Evolutionary conservation across 1,140 invertebrate genomes (phyloP).

Genomic region (Amyelois transitella): DNA sequence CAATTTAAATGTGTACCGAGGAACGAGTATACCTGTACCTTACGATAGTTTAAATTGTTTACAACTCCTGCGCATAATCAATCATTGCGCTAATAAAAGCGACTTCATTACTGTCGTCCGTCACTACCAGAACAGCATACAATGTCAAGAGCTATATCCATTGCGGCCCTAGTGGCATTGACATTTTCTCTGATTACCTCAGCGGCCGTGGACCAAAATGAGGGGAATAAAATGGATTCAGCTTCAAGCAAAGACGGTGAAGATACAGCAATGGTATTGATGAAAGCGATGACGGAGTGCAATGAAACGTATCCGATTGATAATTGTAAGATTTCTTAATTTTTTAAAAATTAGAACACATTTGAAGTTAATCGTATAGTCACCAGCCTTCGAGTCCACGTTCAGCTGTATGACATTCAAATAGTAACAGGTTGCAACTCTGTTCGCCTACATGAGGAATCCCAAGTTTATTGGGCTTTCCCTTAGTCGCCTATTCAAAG

Average conservation of each 20-base stretch:
- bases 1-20: too few species aligned
- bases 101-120: background rate
- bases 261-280: constrained; percentile 25
- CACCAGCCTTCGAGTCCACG: too few species aligned
- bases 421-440: too few species aligned
- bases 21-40: background rate
- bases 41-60: background rate
- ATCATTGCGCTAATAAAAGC: background rate
- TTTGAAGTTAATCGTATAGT: too few species aligned
- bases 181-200: constrained; percentile 12
- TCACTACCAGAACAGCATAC: constrained; percentile 8
- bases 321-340: constrained; percentile 35
- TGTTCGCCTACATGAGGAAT: too few species aligned
- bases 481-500: too few species aligned
- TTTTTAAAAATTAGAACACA: too few species aligned
- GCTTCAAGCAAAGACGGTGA: constrained; percentile 13
- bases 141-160: constrained; percentile 21
- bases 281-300: constrained; percentile 37
- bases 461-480: too few species aligned
- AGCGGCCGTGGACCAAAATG: background rate
- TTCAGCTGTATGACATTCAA: too few species aligned
- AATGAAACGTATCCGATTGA: constrained; percentile 55
- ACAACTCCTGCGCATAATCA: background rate
- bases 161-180: constrained; percentile 13
- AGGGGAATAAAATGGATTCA: constrained; percentile 1